Percentiles rank a stretch among this genome's conserved stretches.
Evolutionary conservation across 2,888 invertebrate genomes (phyloP).

Genomic region (Anodontia alba): DNA sequence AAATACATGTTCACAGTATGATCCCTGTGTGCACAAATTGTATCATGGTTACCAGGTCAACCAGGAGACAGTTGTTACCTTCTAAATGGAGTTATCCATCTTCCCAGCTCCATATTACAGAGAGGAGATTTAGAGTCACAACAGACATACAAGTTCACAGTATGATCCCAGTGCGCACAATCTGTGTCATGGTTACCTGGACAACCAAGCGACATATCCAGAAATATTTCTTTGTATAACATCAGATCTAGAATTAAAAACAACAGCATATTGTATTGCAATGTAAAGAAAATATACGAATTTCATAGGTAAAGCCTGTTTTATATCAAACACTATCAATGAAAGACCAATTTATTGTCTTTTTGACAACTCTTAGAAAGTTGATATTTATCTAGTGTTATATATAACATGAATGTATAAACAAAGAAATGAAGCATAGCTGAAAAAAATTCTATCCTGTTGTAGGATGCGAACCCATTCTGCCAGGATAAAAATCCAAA

Average conservation of each 20-base stretch:
- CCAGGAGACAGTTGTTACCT: slow-evolving; percentile 73
- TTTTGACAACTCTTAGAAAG: too few species aligned
- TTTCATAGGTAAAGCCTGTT: too few species aligned
- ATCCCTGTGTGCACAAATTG: slow-evolving; percentile 74
- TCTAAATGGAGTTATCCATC: slow-evolving; percentile 76
- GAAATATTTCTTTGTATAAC: slow-evolving; percentile 54
- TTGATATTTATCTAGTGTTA: too few species aligned
- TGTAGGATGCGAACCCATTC: too few species aligned
- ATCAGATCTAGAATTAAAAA: slow-evolving; percentile 50
- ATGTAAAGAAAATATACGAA: not conserved
- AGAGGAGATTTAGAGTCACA: slow-evolving; percentile 61
- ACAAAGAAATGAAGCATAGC: too few species aligned
- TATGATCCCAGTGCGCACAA: slow-evolving; percentile 76
- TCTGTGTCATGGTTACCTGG: slow-evolving; percentile 67
- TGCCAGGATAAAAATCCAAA: too few species aligned
- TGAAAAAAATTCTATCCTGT: too few species aligned
- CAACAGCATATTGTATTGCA: not conserved
- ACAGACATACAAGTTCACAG: slow-evolving; percentile 71
- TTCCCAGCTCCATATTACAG: slow-evolving; percentile 73
- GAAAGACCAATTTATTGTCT: too few species aligned
- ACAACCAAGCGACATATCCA: slow-evolving; percentile 73
- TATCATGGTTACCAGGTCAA: slow-evolving; percentile 70
- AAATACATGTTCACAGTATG: slow-evolving; percentile 71
- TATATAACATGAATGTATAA: too few species aligned
- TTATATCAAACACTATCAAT: too few species aligned